A percentile compares a stretch with the other conserved stretches of the same genome.
phyloP scores from a whole-genome alignment of 2,113 vertebrate genomes.

The Rostratula benghalensis region DNA sequence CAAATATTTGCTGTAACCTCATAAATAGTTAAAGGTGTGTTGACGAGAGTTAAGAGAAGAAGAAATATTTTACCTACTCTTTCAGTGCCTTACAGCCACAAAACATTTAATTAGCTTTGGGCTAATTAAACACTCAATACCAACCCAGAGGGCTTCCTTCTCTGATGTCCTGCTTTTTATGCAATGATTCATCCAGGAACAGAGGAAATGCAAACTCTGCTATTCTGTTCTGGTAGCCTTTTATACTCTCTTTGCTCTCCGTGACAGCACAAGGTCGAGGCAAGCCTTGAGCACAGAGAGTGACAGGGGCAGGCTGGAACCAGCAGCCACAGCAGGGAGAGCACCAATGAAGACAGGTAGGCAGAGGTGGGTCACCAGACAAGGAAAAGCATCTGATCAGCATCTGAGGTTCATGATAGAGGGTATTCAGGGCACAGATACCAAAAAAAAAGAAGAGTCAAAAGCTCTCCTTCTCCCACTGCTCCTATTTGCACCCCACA shows the following conservation, averaged over 20 bases:
- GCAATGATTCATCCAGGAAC: not conserved
- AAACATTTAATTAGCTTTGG: not conserved
- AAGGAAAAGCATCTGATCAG: constrained; percentile 18
- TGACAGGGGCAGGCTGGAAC: not conserved
- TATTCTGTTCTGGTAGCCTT: not conserved
- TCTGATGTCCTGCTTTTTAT: not conserved
- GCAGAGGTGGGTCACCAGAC: not conserved
- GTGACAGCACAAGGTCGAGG: not conserved
- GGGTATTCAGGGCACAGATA: not conserved
- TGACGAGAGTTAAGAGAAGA: not conserved
- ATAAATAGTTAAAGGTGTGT: not conserved
- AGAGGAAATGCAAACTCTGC: not conserved
- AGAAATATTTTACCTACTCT: not conserved
- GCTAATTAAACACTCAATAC: not conserved
- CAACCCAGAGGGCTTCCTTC: not conserved
- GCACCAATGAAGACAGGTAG: not conserved
- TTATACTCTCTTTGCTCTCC: not conserved
- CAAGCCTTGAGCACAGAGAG: accelerated
- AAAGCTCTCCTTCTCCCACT: not conserved
- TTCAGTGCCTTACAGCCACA: not conserved
- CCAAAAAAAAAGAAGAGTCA: not conserved
- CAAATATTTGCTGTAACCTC: not conserved
- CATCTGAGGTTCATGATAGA: not conserved
- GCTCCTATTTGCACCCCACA: not conserved
- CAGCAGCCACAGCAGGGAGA: not conserved